Evolutionary conservation across 2,888 invertebrate genomes (phyloP), one percentile per base, ranked within the genome.

Genomic region (Clostera curtula): DNA sequence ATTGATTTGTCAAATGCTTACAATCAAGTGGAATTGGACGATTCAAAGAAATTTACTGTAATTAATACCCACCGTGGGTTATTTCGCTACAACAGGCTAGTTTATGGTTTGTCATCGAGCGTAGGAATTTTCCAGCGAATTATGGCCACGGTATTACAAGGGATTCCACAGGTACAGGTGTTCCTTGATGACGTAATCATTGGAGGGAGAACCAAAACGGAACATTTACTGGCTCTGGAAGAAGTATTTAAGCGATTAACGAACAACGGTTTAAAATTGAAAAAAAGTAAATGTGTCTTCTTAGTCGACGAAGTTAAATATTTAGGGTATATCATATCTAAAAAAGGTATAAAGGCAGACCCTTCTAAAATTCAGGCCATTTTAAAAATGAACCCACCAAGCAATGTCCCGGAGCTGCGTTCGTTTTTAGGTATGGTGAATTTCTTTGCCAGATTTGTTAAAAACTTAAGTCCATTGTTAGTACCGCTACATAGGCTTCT

Each of bases 1-100:
- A 13, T 43, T 3, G 43, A 43, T 21, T 16, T 43, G 3, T 40
- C 38, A 2, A 31, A 34, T 16, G 40, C 43, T 1, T 43, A 43
- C 13, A 34, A 34, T 15, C 43, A 43, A 23, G 19, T 44, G 5
- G 20, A 20, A 2, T 20, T 29, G 1, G 25, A 29, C 6, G 25
- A 24, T 7, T 25, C 29, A 1, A 25, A 22, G 5, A 25, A 22
- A 1, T 25, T 2, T 5, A 30, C 29, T 1, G 29, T 30, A 0
- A 30, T 30, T 11, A 30, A 30, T 4, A 25, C 29, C 3, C 19
- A 19, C 11, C 8, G 10, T 10, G 19, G 19, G 3, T 19, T 19
- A 19, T 19, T 19, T 19, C 3, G 6, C 2, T 19, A 19, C 7
- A 19, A 19, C 11, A 3, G 19, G 3, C 9, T 19, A 8, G 19